phyloP scores from a whole-genome alignment of 2,113 vertebrate species.

The Phainopepla nitens region DNA sequence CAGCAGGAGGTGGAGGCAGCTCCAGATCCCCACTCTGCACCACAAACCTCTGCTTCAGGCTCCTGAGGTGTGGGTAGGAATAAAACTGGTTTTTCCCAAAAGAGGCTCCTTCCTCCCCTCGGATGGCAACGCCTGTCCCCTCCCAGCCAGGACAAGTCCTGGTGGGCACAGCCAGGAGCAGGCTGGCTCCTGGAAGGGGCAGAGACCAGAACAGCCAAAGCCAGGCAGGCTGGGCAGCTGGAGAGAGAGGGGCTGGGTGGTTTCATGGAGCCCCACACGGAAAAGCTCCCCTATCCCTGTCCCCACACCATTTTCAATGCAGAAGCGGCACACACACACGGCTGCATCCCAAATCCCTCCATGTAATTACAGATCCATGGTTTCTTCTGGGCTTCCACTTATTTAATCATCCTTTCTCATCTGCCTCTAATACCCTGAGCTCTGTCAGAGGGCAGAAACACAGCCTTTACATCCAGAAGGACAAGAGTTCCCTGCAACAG shows the following conservation, averaged over 20 bases:
- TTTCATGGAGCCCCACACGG: neutral
- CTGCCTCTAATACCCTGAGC: neutral
- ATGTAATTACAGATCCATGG: neutral
- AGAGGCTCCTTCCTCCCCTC: neutral
- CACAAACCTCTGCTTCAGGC: neutral
- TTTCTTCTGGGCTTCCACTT: neutral
- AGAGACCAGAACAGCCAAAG: neutral
- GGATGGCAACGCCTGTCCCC: neutral
- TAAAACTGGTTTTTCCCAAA: neutral
- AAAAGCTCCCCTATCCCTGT: neutral
- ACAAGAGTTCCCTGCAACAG: constrained; percentile 41
- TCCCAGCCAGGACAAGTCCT: no score
- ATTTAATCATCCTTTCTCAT: neutral
- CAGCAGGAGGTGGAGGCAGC: neutral
- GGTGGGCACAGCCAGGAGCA: neutral
- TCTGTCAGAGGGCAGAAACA: neutral
- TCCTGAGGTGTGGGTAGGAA: neutral
- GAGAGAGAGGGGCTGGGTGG: neutral
- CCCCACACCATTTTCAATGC: neutral
- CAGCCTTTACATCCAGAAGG: constrained; percentile 40
- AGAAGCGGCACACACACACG: rapidly evolving
- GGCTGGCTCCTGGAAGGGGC: neutral
- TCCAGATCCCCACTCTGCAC: neutral
- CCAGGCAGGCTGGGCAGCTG: neutral
- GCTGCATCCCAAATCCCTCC: neutral